Base-by-base conservation (phyloP, 2,113 vertebrate genomes). In the Perccottus glenii region DNA sequence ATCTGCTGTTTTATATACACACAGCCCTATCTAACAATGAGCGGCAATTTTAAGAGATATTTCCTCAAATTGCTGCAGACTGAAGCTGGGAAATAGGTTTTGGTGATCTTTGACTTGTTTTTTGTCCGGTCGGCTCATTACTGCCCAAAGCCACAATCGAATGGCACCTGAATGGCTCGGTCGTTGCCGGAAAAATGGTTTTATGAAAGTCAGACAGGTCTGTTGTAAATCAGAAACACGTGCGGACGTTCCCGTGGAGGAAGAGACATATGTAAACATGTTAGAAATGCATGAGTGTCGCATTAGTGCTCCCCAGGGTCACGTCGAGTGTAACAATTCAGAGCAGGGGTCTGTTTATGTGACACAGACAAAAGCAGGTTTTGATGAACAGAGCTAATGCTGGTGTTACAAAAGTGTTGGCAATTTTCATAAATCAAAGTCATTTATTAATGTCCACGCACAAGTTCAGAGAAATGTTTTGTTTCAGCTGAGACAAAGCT, bases 81-180 rank as follows among this genome's bases (percentile, higher is more conserved):
- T 9, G 12, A 35, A 19, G 11, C 12, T 68, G 59, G 19, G 19
- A 74, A 81, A 76, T 75, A 15, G 58, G 2, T 76, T 79, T 67
- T 68, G 8, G 10, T 43, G 56, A 77, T 44, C 70, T 52, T 16
- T 56, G 53, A 67, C 38, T 57, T 40, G 0, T 1, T 9, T 6
- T 19, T 12, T n/a, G 44, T 60, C 58, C 58, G 55, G 45, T 11
- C 2, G 12, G 56, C 59, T 69, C 50, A 6, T 62, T 42, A 43
- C 55, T 55, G 61, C 9, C 7, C 45, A 15, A 9, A 35, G 40
- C 47, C 50, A 46, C 45, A 27, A 16, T 52, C 19, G 10, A 4
- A 16, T 11, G 50, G 19, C 19, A 27, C 19, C 40, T 15, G 33
- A 6, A 52, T 6, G 11, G 46, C 70, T 42, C 12, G 5, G 11